Evolutionary conservation across 2,888 invertebrate genomes (phyloP), one percentile per base, ranked within the genome.

Genomic region (Bugulina stolonifera): DNA sequence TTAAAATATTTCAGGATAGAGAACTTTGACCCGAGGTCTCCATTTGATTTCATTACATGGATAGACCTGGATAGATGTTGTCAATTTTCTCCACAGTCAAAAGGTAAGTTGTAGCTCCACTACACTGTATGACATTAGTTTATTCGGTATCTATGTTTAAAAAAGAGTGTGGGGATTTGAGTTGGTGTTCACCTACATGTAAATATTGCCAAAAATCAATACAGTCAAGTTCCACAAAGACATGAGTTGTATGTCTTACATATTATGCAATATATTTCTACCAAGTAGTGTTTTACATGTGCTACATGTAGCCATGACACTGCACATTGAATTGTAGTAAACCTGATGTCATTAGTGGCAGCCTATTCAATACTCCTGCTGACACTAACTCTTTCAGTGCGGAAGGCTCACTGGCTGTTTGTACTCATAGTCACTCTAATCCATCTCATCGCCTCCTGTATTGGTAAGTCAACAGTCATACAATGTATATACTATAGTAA

Each of bases 11-110:
- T 10, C 32, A 64, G 64, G 34, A 25, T 64, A 32, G 29, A 25
- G 32, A 32, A 64, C 10, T 64, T 64, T 32, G 64, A 64, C 5
- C 14, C 32, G 5, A 27, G n/a, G 5, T 22, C 64, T 29, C 64
- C 64, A 18, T 64, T 64, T 64, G 64, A 64, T 32, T 64, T 64
- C n/a, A 25, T 64, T 14, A 64, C 64, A 32, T 64, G 64, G 64
- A n/a, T 64, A 10, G 64, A 64, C 32, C 32, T 64, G 32, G 64
- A 64, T n/a, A 27, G n/a, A 64, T 64, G 64, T 34, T 64, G 64
- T 32, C 5, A 14, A 14, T 64, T 29, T 32, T 64, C 64, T 29
- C 2, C 32, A 10, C 64, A 27, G 27, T 64, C 64, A 64, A 64
- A 64, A 64, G 32, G 64, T 64, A 64, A 32, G 64, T 43, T 10